Conservation (phyloP, 2,888 invertebrate genomes). For the Chymomyza fuscimana region DNA sequence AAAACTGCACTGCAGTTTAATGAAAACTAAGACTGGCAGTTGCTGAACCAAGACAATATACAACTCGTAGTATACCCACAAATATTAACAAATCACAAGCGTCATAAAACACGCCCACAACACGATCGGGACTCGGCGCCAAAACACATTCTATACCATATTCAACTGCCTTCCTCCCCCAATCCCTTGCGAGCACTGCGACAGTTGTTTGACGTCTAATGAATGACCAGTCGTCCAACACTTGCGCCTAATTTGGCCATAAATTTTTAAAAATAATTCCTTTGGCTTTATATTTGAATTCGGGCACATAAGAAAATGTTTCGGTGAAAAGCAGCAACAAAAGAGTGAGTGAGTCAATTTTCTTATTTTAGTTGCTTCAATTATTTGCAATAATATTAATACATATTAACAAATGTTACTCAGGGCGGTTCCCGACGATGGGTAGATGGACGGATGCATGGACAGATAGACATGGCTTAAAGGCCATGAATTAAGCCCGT, state of each 20-base stretch:
- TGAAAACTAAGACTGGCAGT: constrained; percentile 10
- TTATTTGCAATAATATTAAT: too few species aligned
- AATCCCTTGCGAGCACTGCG: constrained; percentile 2
- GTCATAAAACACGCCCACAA: constrained; percentile 45
- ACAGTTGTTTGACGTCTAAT: constrained; percentile 37
- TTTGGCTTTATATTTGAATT: constrained; percentile 3
- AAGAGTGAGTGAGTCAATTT: constrained; percentile 64
- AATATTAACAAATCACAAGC: constrained; percentile 16
- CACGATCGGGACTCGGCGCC: constrained; percentile 18
- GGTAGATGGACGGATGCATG: too few species aligned
- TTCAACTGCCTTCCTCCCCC: background rate
- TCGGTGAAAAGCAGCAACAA: constrained; percentile 38
- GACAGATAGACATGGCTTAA: too few species aligned
- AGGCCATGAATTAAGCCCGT: too few species aligned
- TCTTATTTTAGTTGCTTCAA: constrained; percentile 62
- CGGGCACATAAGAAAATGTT: constrained; percentile 1
- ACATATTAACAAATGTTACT: too few species aligned
- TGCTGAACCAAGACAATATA: background rate
- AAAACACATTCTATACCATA: background rate
- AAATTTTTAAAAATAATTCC: constrained; percentile 51
- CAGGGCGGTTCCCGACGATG: too few species aligned
- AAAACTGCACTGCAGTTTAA: constrained; percentile 12
- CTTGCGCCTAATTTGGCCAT: constrained; percentile 66
- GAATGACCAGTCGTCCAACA: constrained; percentile 31
- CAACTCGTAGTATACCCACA: background rate